Evolutionary conservation across 2,888 invertebrate species (phyloP).

Genomic region (Apodemia mormo): DNA sequence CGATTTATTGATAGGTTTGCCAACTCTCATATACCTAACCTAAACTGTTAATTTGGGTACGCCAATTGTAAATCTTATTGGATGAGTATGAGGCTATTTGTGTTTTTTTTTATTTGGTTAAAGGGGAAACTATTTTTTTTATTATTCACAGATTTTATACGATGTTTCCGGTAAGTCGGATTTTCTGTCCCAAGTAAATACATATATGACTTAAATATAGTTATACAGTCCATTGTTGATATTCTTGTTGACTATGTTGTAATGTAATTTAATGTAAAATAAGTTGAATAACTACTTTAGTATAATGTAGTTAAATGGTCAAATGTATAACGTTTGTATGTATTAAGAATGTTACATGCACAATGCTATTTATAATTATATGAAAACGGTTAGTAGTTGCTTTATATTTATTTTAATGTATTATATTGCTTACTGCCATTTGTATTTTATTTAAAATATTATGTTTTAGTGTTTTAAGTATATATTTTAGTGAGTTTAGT

Average conservation of each 20-base stretch:
- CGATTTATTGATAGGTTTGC: too few species aligned
- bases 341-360: constrained; percentile 8
- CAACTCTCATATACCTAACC: too few species aligned
- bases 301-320: constrained; percentile 11
- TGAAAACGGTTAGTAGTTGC: not conserved
- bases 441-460: not conserved
- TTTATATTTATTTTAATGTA: not conserved
- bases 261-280: constrained; percentile 40
- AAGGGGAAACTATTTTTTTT: too few species aligned
- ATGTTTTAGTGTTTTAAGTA: not conserved
- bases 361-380: constrained; percentile 3
- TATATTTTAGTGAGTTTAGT: not conserved
- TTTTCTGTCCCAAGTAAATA: constrained; percentile 2
- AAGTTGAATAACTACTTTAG: constrained; percentile 8
- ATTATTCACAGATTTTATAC: not conserved
- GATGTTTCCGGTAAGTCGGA: not conserved
- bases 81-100: too few species aligned
- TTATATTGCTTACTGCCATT: constrained; percentile 9
- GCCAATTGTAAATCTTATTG: too few species aligned
- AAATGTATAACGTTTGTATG: constrained; percentile 15
- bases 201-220: constrained; percentile 56
- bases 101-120: too few species aligned
- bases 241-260: constrained; percentile 80
- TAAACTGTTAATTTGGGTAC: too few species aligned
- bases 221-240: constrained; percentile 79